Conservation (phyloP, 2,888 invertebrate species). For the Drosophila greeni region DNA sequence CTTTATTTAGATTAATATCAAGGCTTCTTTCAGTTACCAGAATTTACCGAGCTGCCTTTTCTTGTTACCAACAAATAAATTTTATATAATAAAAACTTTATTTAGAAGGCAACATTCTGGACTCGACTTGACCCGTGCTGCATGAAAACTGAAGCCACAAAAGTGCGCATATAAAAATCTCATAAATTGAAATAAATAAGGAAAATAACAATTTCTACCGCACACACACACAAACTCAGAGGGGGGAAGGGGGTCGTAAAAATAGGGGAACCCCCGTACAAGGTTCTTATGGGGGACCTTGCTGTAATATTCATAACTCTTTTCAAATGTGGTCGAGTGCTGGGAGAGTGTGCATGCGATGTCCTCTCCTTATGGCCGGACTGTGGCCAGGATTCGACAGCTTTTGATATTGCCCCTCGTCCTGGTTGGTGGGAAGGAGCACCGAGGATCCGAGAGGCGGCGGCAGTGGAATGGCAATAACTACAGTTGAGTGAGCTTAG, state of each 20-base stretch:
- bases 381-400: conserved; percentile 46
- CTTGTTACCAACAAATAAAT: conserved; percentile 24
- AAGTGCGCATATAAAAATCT: conserved; percentile 66
- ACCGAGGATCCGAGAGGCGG: conserved; percentile 2
- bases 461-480: conserved; percentile 26
- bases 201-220: conserved; percentile 67
- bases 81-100: conserved; percentile 30
- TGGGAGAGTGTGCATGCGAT: conserved; percentile 9
- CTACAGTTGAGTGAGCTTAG: conserved; percentile 51
- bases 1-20: conserved; percentile 22
- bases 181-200: conserved; percentile 74
- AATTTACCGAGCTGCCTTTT: conserved; percentile 29
- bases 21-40: conserved; percentile 6
- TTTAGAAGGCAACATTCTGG: conserved; percentile 52
- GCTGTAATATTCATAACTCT: conserved; percentile 72
- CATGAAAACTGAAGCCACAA: conserved; percentile 49
- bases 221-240: conserved; percentile 15
- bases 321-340: conserved; percentile 73
- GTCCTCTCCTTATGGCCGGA: conserved; percentile 19
- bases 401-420: conserved; percentile 42
- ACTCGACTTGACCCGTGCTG: conserved; percentile 8
- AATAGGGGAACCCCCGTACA: conserved; percentile 11
- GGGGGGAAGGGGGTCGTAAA: conserved; percentile 10
- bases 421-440: neutral
- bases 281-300: conserved; percentile 40